These are phyloP conservation scores for Agapostemon virescens DNA, from an alignment of 2,888 invertebrate species.

Conservation along the genomic window DNA sequence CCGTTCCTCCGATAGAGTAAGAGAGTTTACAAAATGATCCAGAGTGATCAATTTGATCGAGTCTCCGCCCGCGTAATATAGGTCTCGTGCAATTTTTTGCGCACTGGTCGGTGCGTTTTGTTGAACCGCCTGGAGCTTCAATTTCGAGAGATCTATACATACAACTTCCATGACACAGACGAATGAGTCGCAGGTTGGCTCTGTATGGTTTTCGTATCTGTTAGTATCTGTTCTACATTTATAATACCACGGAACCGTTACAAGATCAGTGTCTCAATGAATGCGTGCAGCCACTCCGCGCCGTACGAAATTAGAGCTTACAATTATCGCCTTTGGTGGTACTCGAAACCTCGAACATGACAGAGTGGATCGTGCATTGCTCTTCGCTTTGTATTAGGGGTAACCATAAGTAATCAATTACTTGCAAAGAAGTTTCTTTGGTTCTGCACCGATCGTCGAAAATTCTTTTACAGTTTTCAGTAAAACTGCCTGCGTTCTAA, in stretches of 20 bases:
- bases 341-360: background rate
- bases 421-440: too few relatives aligned
- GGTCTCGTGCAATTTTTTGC: conserved; percentile 38
- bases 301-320: background rate
- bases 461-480: too few relatives aligned
- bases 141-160: conserved; percentile 36
- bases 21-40: conserved; percentile 15
- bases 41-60: conserved; percentile 38
- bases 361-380: background rate
- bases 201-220: conserved; percentile 12
- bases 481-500: too few relatives aligned
- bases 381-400: background rate
- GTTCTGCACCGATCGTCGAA: too few relatives aligned
- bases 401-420: too few relatives aligned
- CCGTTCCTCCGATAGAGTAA: background rate
- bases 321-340: conserved; percentile 12
- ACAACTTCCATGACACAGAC: conserved; percentile 12
- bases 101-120: conserved; percentile 20
- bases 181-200: conserved; percentile 22
- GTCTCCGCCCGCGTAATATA: conserved; percentile 9
- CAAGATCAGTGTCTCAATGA: background rate
- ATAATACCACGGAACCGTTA: background rate
- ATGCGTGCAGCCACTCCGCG: background rate
- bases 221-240: conserved; percentile 19
- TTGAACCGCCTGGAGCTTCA: conserved; percentile 49